Evolutionary conservation across 2,113 vertebrate genomes (phyloP).

Genomic region (Podarcis muralis): DNA sequence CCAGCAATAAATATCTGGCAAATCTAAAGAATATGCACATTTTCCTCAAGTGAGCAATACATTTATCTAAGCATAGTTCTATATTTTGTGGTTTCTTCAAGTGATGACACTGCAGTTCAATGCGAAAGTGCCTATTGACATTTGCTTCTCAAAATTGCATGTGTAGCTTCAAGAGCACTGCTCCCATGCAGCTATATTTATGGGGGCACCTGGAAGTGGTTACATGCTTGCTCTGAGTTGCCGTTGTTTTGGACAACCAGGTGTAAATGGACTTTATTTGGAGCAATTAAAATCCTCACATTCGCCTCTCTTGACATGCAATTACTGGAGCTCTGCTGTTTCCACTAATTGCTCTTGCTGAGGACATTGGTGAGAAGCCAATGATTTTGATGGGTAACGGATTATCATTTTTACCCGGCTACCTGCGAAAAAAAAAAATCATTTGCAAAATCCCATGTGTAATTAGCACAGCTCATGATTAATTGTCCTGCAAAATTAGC

Average conservation of each 20-base stretch:
- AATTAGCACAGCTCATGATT: constrained; percentile 99
- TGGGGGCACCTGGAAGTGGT: constrained; percentile 87
- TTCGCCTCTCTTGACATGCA: constrained; percentile 92
- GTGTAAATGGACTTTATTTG: constrained; percentile 92
- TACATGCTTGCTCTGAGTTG: constrained; percentile 77
- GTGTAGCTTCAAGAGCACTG: constrained; percentile 65
- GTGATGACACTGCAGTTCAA: constrained; percentile 82
- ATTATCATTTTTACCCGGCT: constrained; percentile 94
- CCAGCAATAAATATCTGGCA: constrained; percentile 79
- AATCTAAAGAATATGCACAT: constrained; percentile 85
- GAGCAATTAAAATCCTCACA: constrained; percentile 94
- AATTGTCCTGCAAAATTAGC: constrained; percentile 99
- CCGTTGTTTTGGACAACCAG: constrained; percentile 84
- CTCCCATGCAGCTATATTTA: constrained; percentile 84
- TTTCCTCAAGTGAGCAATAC: constrained; percentile 78
- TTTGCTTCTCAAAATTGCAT: constrained; percentile 73
- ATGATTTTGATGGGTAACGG: constrained; percentile 93
- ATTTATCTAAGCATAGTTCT: constrained; percentile 38
- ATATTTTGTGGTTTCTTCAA: constrained; percentile 67
- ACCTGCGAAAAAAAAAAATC: constrained; percentile 93
- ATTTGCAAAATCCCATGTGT: constrained; percentile 99
- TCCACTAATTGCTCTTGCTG: constrained; percentile 96
- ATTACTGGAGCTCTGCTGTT: constrained; percentile 93
- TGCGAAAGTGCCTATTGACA: constrained; percentile 79
- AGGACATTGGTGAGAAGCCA: constrained; percentile 95